phyloP scores from a whole-genome alignment of 2,888 invertebrate species.

The Hirtodrosophila confusa region DNA sequence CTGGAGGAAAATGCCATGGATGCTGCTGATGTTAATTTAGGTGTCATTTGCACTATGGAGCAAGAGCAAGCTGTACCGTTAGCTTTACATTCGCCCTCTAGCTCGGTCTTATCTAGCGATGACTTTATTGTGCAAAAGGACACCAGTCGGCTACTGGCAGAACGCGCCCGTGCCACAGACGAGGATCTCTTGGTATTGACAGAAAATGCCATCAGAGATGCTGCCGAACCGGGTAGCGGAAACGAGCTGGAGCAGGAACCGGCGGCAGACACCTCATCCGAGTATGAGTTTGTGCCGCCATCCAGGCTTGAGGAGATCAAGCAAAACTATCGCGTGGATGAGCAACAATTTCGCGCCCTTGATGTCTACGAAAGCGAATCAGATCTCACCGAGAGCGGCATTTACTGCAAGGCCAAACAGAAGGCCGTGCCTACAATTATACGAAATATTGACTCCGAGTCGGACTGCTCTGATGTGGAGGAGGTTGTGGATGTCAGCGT shows the following conservation, averaged over 20 bases:
- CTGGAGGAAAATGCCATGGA: slow-evolving; percentile 79
- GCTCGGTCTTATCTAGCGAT: slow-evolving; percentile 82
- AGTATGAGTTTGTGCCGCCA: slow-evolving; percentile 68
- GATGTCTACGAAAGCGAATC: slow-evolving; percentile 87
- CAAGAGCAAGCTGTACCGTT: not conserved
- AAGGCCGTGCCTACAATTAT: slow-evolving; percentile 70
- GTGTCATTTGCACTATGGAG: slow-evolving; percentile 4
- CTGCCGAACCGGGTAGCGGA: slow-evolving; percentile 27
- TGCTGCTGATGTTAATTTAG: slow-evolving; percentile 66
- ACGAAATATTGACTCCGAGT: slow-evolving; percentile 69
- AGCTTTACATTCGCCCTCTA: slow-evolving; percentile 71
- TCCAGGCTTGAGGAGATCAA: slow-evolving; percentile 57
- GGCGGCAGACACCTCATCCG: slow-evolving; percentile 49
- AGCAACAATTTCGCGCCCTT: slow-evolving; percentile 84
- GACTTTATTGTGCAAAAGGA: slow-evolving; percentile 83
- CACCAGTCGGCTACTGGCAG: slow-evolving; percentile 72
- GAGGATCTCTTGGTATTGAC: slow-evolving; percentile 79
- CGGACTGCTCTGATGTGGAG: slow-evolving; percentile 59
- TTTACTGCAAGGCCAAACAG: slow-evolving; percentile 76
- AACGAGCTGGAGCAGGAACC: slow-evolving; percentile 1
- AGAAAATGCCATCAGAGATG: slow-evolving; percentile 60
- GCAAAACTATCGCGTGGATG: slow-evolving; percentile 81
- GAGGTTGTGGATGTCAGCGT: slow-evolving; percentile 42
- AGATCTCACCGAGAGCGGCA: slow-evolving; percentile 83
- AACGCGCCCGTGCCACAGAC: slow-evolving; percentile 73